Evolutionary conservation across 2,888 invertebrate species (phyloP), one percentile per base, ranked within the genome.

Genomic region (Drosophila atripex): DNA sequence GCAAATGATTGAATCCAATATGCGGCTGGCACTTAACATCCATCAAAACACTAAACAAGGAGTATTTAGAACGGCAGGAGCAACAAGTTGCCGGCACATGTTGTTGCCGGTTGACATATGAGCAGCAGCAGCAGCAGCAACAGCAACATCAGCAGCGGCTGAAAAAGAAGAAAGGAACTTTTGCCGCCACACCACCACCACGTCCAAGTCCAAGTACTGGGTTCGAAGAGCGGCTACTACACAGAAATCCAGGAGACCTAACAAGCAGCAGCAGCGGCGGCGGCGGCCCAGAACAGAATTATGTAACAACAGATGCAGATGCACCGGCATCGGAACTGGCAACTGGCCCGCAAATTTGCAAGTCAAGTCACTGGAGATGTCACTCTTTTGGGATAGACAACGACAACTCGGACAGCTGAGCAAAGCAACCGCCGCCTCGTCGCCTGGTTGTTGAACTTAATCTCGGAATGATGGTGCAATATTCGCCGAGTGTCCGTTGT

Each of bases 41-140:
- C 89, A 88, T 89, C 89, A 90, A 70, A 87, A 80, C 79, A 75
- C 80, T 82, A 85, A 85, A 86, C 80, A 83, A 85, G 80, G 75
- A 78, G 73, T 76, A 76, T 85, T 84, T 86, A 86, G 85, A 80
- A 87, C 76, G 73, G 71, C 64, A 60, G 60, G 49, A 56, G 61
- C 75, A 63, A 61, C 61, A 64, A 64, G 65, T 70, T 70, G 66
- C 75, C 73, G 64, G 43, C 21, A 43, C 60, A 58, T 58, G n/a
- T 60, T 58, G 71, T 70, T 55, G 69, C 73, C 71, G 80, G 90
- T 89, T 89, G 90, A 90, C 89, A 89, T 88, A 89, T 88, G 86
- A 89, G 89, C 80, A 83, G 55, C 77, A 71, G 58, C 58, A 65
- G 59, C 57, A 55, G 45, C 57, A 51, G 38, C 57, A 45, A 50